These are phyloP conservation scores for Hydrolagus colliei DNA, from an alignment of 2,797 vertebrate genomes.

Conservation along the genomic window DNA sequence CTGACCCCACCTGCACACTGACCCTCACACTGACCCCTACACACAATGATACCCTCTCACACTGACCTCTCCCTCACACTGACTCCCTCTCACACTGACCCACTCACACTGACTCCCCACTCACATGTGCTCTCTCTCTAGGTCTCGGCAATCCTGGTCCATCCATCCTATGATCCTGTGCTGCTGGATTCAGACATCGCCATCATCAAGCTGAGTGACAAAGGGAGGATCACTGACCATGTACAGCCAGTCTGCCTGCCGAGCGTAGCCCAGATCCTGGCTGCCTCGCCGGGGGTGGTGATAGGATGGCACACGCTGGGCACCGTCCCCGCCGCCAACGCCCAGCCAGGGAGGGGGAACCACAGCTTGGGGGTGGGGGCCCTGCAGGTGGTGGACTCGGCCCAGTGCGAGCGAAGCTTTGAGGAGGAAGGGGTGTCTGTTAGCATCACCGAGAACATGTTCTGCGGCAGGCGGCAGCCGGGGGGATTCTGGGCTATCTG, in stretches of 20 bases:
- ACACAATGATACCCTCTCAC: too few relatives aligned
- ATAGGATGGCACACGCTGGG: slow-evolving; percentile 81
- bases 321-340: slow-evolving; percentile 49
- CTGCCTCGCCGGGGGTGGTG: slow-evolving; percentile 57
- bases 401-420: slow-evolving; percentile 86
- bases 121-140: slow-evolving; percentile 40
- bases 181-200: slow-evolving; percentile 87
- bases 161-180: slow-evolving; percentile 85
- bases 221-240: slow-evolving; percentile 77
- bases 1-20: background rate
- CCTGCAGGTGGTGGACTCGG: slow-evolving; percentile 72
- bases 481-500: slow-evolving; percentile 74
- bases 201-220: slow-evolving; percentile 83
- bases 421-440: slow-evolving; percentile 76
- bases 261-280: slow-evolving; percentile 51
- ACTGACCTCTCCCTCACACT: background rate
- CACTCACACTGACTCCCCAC: background rate
- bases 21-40: background rate
- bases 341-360: slow-evolving; percentile 47
- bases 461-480: slow-evolving; percentile 74
- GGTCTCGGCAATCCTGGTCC: slow-evolving; percentile 79
- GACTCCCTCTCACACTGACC: background rate
- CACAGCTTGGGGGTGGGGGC: slow-evolving; percentile 73
- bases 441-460: slow-evolving; percentile 91
- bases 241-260: slow-evolving; percentile 83